Evolutionary conservation across 2,113 vertebrate species (phyloP), one percentile per base, ranked within the genome.

Genomic region (Limnothrissa miodon): DNA sequence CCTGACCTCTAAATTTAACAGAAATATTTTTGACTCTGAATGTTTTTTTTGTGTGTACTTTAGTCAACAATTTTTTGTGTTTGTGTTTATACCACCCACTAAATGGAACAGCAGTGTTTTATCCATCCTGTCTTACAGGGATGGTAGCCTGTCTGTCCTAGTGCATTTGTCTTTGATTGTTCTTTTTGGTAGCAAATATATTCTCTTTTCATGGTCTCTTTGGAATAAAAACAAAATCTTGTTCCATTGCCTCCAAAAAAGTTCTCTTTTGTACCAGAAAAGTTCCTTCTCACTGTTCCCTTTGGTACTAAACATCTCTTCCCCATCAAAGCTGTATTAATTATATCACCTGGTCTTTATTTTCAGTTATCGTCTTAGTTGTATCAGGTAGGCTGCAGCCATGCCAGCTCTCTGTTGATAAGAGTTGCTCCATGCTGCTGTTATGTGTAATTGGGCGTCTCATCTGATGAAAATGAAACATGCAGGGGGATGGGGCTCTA

Each of bases 351-450:
- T 36, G 66, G 36, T 36, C 29, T 74, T 33, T 33, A 33, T 74
- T 13, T 74, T 74, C 66, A 74, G 36, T 36, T 33, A 11, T 11
- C 66, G 36, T 33, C 36, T 74, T 74, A 74, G 29, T 33, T 15
- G 66, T 74, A 74, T 74, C 66, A 74, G 66, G 66, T 74, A 33
- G 66, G 66, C 66, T 36, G 66, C 66, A 74, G 25, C 59, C n/a
- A 2, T 9, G n/a, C 25, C 2, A 25, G 25, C 25, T 66, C 59
- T 66, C 59, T 66, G 59, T 66, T 15, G 59, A 66, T 66, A 33
- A 66, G 59, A 66, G 11, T 33, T 5, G 29, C 25, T 5, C 29
- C 2, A 10, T 4, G 29, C 66, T 11, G 13, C 66, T 11, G 66
- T 33, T 29, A 29, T 5, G 66, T 1, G 11, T 33, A 74, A 33